These are phyloP conservation scores for Bombylius major DNA, from an alignment of 2,888 invertebrate genomes.

Conservation along the genomic window DNA sequence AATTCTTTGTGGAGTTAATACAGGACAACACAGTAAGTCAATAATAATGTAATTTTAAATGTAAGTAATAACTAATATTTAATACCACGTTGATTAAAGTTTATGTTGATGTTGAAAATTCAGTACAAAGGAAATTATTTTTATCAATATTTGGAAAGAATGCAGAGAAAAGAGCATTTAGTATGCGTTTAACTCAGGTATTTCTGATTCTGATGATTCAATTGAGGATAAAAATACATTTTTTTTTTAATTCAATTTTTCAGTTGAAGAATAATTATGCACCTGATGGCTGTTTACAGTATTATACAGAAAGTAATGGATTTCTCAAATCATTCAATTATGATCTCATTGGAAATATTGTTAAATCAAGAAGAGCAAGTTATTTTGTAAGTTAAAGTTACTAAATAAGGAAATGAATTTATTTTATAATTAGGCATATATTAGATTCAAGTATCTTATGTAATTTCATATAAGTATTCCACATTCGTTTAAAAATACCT, in stretches of 20 bases:
- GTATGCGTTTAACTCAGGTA: constrained; percentile 38
- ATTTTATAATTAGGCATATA: neutral
- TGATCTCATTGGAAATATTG: constrained; percentile 43
- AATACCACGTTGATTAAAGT: constrained; percentile 39
- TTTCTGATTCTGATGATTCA: too few relatives aligned
- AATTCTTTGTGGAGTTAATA: constrained; percentile 60
- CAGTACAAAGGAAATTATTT: constrained; percentile 46
- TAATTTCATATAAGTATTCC: too few relatives aligned
- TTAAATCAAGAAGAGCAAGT: constrained; percentile 42
- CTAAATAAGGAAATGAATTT: neutral
- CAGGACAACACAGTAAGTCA: constrained; percentile 57
- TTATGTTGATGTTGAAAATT: constrained; percentile 54
- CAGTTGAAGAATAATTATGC: constrained; percentile 37
- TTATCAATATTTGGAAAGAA: constrained; percentile 49
- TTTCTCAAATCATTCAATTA: constrained; percentile 60
- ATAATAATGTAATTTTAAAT: neutral
- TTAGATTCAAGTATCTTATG: too few relatives aligned
- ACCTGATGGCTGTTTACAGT: constrained; percentile 54
- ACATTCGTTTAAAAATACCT: too few relatives aligned
- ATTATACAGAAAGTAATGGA: constrained; percentile 46
- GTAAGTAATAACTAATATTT: too few relatives aligned
- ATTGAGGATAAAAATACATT: too few relatives aligned
- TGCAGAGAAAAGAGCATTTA: constrained; percentile 45
- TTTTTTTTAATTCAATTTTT: constrained; percentile 23
- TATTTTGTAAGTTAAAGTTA: constrained; percentile 44